These are phyloP conservation scores for Pedionomus torquatus DNA, from an alignment of 2,113 vertebrate species.

Conservation along the genomic window DNA sequence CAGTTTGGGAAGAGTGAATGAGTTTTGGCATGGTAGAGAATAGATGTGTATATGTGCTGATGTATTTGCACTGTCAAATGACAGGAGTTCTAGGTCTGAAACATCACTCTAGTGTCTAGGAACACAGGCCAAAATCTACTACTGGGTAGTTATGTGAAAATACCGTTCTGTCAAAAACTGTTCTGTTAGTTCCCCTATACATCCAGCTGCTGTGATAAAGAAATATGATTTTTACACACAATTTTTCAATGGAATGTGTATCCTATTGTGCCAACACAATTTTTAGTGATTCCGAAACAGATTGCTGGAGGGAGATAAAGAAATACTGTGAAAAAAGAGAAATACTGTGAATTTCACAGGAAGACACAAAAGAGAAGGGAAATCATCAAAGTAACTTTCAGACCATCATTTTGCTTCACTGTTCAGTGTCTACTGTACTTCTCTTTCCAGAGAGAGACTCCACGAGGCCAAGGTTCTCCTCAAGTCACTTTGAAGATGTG, in stretches of 20 bases:
- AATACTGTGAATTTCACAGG: background rate
- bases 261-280: background rate
- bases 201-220: background rate
- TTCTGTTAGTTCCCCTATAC: background rate
- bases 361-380: background rate
- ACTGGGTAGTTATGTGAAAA: background rate
- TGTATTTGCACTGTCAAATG: background rate
- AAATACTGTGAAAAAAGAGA: background rate
- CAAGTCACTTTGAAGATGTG: background rate
- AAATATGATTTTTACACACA: background rate
- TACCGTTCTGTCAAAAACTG: background rate
- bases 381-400: background rate
- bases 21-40: background rate
- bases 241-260: background rate
- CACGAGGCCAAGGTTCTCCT: background rate
- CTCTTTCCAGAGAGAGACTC: background rate
- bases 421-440: background rate
- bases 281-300: background rate
- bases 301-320: background rate
- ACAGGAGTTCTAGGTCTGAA: background rate
- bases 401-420: background rate
- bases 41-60: background rate
- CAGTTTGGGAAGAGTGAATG: background rate
- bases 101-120: background rate
- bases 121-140: background rate